These are phyloP conservation scores for Himalopsyche phryganea DNA, from an alignment of 1,140 invertebrate species.

Conservation along the genomic window DNA sequence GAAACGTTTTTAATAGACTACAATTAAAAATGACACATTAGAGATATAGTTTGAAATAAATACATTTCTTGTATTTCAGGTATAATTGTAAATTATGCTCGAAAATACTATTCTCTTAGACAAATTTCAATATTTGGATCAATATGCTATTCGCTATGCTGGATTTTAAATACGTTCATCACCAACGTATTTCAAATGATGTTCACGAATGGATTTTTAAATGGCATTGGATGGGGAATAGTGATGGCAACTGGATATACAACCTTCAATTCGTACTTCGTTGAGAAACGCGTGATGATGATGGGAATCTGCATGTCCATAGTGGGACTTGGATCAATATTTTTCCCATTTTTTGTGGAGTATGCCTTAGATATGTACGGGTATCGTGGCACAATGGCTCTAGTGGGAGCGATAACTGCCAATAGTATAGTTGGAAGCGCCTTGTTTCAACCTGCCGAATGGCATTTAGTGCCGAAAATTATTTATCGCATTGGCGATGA, in stretches of 20 bases:
- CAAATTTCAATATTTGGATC: slow-evolving; percentile 56
- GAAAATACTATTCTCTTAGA: slow-evolving; percentile 54
- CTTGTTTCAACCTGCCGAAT: slow-evolving; percentile 8
- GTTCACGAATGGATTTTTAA: slow-evolving; percentile 39
- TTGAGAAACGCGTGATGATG: slow-evolving; percentile 4
- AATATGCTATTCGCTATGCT: slow-evolving; percentile 52
- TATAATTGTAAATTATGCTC: slow-evolving; percentile 45
- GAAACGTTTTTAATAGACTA: too few relatives aligned
- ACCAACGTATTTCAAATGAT: slow-evolving; percentile 53
- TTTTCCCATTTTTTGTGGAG: slow-evolving; percentile 10
- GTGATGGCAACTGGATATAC: background rate
- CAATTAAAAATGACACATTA: too few relatives aligned
- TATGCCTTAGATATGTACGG: background rate
- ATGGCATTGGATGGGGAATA: background rate
- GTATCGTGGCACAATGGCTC: slow-evolving; percentile 9
- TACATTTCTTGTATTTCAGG: slow-evolving; percentile 40
- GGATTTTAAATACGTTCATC: slow-evolving; percentile 54
- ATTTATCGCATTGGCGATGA: too few relatives aligned
- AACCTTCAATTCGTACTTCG: slow-evolving; percentile 14
- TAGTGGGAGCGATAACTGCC: background rate
- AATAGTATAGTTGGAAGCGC: background rate
- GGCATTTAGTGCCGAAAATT: slow-evolving; percentile 3
- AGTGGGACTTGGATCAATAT: slow-evolving; percentile 1
- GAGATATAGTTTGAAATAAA: too few relatives aligned
- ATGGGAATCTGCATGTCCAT: slow-evolving; percentile 9